Base-by-base conservation (phyloP, 2,888 invertebrate species). In the Polietes domitor region DNA sequence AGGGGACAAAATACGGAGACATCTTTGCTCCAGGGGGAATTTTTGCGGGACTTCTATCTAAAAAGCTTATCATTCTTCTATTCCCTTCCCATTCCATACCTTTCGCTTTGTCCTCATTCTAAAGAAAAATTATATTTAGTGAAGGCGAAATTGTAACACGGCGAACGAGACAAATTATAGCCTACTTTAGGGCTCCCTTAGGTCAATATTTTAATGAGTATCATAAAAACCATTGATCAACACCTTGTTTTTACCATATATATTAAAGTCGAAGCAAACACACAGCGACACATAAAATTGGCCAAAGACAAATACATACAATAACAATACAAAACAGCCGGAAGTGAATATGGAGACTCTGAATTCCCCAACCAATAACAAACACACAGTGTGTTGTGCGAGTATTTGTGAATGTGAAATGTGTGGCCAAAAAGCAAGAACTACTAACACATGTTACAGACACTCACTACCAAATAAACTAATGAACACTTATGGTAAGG, bases 221-320 rank as follows among this genome's bases (percentile, higher is more conserved):
- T 21, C 53, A 53, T 53, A 53, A 53, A 53, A 53, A 47, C 47
- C 47, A 83, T 80, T 83, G 83, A 79, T 80, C 77, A 83, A 83
- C 79, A 83, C 83, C 83, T 80, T 77, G 73, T 73, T 43, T n/a
- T 78, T 75, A 26, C 32, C 37, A 32, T 26, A 61, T 61, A 32
- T 32, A 32, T 32, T 32, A 32, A 32, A 32, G 9, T 9, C 32
- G 41, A 41, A 12, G 63, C 63, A 63, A 63, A 50, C 21, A 5
- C 53, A 4, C 4, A 53, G 21, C 1, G 2, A 19, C 21, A 10
- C 7, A 19, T 53, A 53, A 53, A 53, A 53, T 21, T 10, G 53
- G 2, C 53, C 2, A n/a, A 21, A 9, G 53, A 53, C 53, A 53
- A 53, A 53, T 53, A 53, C 53, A 10, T 19, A 10, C 24, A 19